A percentile compares a stretch with the other conserved stretches of the same genome.
Conservation (phyloP, 2,113 vertebrate species). For the Talpa occidentalis region DNA sequence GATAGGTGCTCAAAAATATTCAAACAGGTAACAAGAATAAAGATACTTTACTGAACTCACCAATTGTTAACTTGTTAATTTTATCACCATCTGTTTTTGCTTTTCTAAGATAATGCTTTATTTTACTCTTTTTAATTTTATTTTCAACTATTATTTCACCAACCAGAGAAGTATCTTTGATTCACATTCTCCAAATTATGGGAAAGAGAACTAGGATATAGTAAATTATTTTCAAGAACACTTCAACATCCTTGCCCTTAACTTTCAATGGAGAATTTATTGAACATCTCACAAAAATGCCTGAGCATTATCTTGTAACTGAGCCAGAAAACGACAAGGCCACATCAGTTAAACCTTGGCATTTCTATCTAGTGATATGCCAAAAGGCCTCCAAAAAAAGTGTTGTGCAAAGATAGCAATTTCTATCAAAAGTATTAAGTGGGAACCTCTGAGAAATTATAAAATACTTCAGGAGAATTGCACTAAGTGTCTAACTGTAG, state of each 20-base stretch:
- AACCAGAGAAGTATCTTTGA: not conserved
- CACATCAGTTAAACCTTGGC: not conserved
- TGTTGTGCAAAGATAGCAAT: not conserved
- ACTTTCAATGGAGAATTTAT: constrained; percentile 68
- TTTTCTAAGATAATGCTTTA: constrained; percentile 53
- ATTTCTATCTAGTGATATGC: not conserved
- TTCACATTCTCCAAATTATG: constrained; percentile 42
- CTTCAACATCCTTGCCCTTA: constrained; percentile 46
- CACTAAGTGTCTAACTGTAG: not conserved
- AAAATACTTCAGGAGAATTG: not conserved
- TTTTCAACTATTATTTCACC: constrained; percentile 61
- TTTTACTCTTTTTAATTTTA: constrained; percentile 40
- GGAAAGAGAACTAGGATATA: not conserved
- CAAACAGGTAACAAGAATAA: not conserved
- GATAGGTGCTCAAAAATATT: not conserved
- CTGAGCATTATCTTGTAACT: constrained; percentile 14
- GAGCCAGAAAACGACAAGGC: constrained; percentile 10
- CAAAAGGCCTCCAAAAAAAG: constrained; percentile 21
- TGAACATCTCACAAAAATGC: constrained; percentile 56
- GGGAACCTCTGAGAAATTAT: not conserved
- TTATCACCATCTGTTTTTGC: not conserved
- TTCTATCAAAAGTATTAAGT: not conserved
- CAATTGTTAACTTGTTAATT: constrained; percentile 23
- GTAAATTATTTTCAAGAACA: constrained; percentile 62
- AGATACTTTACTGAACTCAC: not conserved